A percentile compares a stretch with the other conserved stretches of the same genome.
These are phyloP conservation scores for Sebastes dallii DNA, from an alignment of 2,797 vertebrate species.

Conservation along the genomic window DNA sequence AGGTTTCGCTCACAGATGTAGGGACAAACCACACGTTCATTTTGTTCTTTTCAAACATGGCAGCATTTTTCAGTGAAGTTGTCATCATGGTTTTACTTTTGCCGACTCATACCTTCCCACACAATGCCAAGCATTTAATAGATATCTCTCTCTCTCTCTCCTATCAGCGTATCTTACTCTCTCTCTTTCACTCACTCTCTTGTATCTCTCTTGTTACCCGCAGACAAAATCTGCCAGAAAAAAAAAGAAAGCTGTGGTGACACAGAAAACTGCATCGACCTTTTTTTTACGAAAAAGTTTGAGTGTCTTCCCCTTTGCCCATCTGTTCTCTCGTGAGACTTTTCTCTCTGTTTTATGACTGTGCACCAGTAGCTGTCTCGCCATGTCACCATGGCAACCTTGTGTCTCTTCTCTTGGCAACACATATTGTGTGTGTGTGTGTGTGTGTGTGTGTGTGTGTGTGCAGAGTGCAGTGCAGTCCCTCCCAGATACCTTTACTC, in stretches of 20 bases:
- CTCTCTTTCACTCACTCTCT: neutral
- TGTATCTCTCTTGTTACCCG: neutral
- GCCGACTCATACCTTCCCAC: slow-evolving; percentile 19
- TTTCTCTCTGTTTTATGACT: slow-evolving; percentile 76
- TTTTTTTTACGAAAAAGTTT: neutral
- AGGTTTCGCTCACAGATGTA: slow-evolving; percentile 16
- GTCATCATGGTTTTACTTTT: slow-evolving; percentile 28
- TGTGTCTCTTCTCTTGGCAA: slow-evolving; percentile 30
- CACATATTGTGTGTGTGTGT: slow-evolving; percentile 1
- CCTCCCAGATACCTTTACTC: slow-evolving; percentile 55
- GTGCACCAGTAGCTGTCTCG: slow-evolving; percentile 52
- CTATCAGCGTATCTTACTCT: slow-evolving; percentile 8
- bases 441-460: neutral
- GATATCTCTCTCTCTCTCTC: neutral
- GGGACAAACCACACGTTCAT: slow-evolving; percentile 25
- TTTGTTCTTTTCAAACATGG: slow-evolving; percentile 13
- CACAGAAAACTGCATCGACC: slow-evolving; percentile 12
- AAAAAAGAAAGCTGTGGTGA: slow-evolving; percentile 14
- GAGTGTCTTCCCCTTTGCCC: slow-evolving; percentile 17
- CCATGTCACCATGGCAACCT: slow-evolving; percentile 70
- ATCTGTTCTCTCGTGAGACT: slow-evolving; percentile 52
- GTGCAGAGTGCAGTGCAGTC: slow-evolving; percentile 32
- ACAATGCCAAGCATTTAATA: slow-evolving; percentile 12
- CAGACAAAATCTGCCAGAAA: slow-evolving; percentile 17
- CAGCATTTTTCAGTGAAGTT: slow-evolving; percentile 18